Percentiles rank a stretch among this genome's conserved stretches.
phyloP scores from a whole-genome alignment of 2,113 vertebrate species.

The Micromys minutus region DNA sequence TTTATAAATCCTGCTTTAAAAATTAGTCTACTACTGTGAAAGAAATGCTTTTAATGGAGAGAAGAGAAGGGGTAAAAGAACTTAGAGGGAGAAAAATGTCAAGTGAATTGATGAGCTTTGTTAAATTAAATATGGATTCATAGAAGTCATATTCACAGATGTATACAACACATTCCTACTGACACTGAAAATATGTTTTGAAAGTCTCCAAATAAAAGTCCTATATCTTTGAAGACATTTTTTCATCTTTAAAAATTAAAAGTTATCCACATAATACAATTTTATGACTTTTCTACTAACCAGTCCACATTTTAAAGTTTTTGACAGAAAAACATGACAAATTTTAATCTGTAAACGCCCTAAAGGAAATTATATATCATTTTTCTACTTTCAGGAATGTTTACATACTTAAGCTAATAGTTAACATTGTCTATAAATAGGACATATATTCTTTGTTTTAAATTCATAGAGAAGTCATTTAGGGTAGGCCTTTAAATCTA shows the following conservation, averaged over 20 bases:
- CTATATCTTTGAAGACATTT: slow-evolving; percentile 58
- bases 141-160: slow-evolving; percentile 70
- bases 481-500: slow-evolving; percentile 45
- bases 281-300: slow-evolving; percentile 55
- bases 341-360: slow-evolving; percentile 53
- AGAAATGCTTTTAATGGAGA: slow-evolving; percentile 72
- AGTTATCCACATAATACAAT: slow-evolving; percentile 45
- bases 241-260: slow-evolving; percentile 61
- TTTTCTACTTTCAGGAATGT: slow-evolving; percentile 49
- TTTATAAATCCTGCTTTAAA: slow-evolving; percentile 73
- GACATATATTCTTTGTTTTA: slow-evolving; percentile 40
- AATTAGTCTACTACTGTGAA: slow-evolving; percentile 73
- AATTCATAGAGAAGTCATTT: slow-evolving; percentile 47
- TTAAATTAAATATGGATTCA: slow-evolving; percentile 77
- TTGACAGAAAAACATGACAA: slow-evolving; percentile 30
- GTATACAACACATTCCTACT: slow-evolving; percentile 69
- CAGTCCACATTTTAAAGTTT: slow-evolving; percentile 42
- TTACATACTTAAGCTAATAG: slow-evolving; percentile 1
- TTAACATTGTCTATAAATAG: slow-evolving; percentile 22
- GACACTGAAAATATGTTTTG: slow-evolving; percentile 72
- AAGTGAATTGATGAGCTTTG: slow-evolving; percentile 76
- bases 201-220: slow-evolving; percentile 73
- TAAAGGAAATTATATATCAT: slow-evolving; percentile 43
- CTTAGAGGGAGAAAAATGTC: slow-evolving; percentile 71
- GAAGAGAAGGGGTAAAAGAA: slow-evolving; percentile 2